Evolutionary conservation across 2,797 vertebrate species (phyloP), one percentile per base, ranked within the genome.

Genomic region (Aeoliscus strigatus): DNA sequence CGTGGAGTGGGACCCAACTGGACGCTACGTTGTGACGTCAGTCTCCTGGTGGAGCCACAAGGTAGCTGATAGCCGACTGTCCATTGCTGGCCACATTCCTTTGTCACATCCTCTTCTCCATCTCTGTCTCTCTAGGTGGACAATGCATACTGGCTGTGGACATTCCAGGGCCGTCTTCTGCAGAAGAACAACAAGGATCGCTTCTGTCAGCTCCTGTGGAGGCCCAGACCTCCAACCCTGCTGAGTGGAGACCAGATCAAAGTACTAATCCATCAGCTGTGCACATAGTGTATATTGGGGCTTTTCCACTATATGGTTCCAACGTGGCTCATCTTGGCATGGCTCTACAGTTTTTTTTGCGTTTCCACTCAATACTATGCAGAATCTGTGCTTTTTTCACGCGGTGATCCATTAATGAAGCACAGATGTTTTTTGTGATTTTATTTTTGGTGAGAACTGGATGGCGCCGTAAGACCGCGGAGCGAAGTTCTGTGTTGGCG

Each of bases 11-110:
- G 96, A 99, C 66, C 94, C 96, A 0, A 98, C 96, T 0, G 96
- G 96, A 14, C 90, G 96, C 73, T 98, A 92, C 0, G 84, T 98
- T 0, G 89, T 98, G 54, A 99, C 96, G 24, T 99, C 96, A 0
- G 96, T 99, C 54, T 98, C 96, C 21, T 98, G 96, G 95, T 98
- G 96, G 96, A 99, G 94, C 75, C 96, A 99, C 79, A 99, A 99
- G 92, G 96, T 94, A 16, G 8, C 1, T 11, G 5, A 18, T 8
- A n/a, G 6, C 18, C 6, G 18, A 21, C 18, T 3, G 18, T 21
- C 18, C 18, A 21, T n/a, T 21, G 18, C 6, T 21, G 18, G 6
- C 3, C 7, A 14, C 14, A 8, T 24, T 26, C 7, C 14, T 8
- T 7, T 13, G 1, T 29, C 17, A 9, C 15, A 12, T 40, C 3